phyloP scores from a whole-genome alignment of 2,113 vertebrate genomes.

The Corapipo altera region DNA sequence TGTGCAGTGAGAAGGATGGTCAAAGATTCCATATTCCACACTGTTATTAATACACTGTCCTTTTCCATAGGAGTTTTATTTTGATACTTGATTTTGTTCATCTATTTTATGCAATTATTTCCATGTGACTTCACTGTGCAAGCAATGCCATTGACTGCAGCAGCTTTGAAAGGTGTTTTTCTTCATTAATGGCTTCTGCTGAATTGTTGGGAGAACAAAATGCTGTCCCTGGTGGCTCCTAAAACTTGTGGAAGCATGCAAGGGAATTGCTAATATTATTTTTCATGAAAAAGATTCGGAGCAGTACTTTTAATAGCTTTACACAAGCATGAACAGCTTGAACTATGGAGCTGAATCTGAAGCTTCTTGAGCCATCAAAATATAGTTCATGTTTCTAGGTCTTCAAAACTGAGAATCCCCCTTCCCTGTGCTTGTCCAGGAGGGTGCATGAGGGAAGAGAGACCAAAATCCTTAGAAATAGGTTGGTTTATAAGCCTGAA shows the following conservation, averaged over 20 bases:
- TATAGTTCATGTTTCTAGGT: background rate
- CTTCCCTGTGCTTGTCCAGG: background rate
- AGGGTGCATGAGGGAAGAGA: background rate
- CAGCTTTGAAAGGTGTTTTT: background rate
- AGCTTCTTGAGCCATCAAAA: background rate
- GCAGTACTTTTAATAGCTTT: background rate
- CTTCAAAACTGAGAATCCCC: background rate
- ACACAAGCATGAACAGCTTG: background rate
- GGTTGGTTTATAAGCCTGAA: background rate
- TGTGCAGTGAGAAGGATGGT: background rate
- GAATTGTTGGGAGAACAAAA: background rate
- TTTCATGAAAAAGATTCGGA: background rate
- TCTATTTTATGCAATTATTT: background rate
- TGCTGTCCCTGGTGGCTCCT: background rate
- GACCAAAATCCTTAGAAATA: background rate
- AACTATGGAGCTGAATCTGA: background rate
- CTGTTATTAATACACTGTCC: background rate
- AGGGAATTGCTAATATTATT: constrained; percentile 13
- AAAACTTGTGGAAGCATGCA: background rate
- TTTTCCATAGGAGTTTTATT: background rate
- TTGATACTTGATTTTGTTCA: background rate
- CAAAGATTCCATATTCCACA: accelerated
- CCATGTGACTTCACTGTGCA: background rate
- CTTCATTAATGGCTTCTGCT: background rate
- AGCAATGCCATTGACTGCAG: background rate